A percentile compares a stretch with the other conserved stretches of the same genome.
phyloP scores from a whole-genome alignment of 2,888 invertebrate genomes.

The Calameuta filiformis region DNA sequence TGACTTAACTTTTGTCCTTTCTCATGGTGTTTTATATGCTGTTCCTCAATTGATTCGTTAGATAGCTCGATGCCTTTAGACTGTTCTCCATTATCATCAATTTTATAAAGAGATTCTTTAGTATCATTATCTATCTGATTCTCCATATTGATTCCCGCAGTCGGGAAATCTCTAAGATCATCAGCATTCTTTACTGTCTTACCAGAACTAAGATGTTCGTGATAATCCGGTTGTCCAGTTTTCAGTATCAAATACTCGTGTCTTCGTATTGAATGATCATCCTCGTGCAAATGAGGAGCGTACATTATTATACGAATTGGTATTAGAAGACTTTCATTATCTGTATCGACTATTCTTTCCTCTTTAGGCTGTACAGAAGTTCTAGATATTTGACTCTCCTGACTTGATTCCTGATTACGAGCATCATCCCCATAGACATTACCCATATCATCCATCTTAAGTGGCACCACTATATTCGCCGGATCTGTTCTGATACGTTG shows the following conservation, averaged over 20 bases:
- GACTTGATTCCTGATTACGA: background rate
- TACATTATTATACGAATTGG: slow-evolving; percentile 56
- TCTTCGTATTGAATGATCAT: slow-evolving; percentile 35
- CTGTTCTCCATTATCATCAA: slow-evolving; percentile 9
- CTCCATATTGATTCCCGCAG: background rate
- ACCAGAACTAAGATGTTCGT: slow-evolving; percentile 44
- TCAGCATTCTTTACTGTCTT: background rate
- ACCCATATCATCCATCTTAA: background rate
- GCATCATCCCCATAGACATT: background rate
- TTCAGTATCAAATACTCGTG: slow-evolving; percentile 53
- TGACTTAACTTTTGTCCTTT: slow-evolving; percentile 7
- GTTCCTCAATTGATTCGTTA: background rate
- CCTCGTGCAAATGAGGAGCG: slow-evolving; percentile 53
- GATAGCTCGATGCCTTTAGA: background rate
- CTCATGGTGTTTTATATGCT: background rate
- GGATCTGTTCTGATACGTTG: background rate
- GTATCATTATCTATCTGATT: background rate
- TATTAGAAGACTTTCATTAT: slow-evolving; percentile 12
- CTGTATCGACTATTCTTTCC: background rate
- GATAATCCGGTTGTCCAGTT: slow-evolving; percentile 42
- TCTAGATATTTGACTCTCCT: background rate
- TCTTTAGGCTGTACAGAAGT: background rate
- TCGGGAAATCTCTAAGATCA: background rate
- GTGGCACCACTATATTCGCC: background rate
- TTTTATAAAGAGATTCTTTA: background rate